phyloP scores from a whole-genome alignment of 2,113 vertebrate genomes.

The Camelus dromedarius region DNA sequence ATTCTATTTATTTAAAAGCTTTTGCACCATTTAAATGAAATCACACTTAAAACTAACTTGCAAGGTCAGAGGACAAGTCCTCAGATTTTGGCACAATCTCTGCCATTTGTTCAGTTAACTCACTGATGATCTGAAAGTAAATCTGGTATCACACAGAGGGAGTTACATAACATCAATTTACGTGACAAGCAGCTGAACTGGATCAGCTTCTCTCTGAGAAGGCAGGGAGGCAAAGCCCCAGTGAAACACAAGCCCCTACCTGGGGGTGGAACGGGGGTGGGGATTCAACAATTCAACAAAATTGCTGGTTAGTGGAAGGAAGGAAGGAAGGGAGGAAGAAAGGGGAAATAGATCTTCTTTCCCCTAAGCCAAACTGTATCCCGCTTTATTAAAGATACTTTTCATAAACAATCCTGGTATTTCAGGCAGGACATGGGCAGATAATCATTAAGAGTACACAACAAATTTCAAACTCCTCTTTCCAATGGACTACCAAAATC shows the following conservation, averaged over 20 bases:
- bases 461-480: conserved; percentile 89
- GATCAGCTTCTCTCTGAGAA: neutral
- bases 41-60: conserved; percentile 52
- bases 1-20: conserved; percentile 51
- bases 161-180: neutral
- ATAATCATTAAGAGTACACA: conserved; percentile 90
- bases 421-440: conserved; percentile 92
- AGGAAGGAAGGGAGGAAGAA: neutral
- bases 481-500: conserved; percentile 84
- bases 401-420: conserved; percentile 91
- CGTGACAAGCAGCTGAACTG: neutral
- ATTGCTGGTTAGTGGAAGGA: neutral
- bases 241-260: neutral
- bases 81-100: conserved; percentile 60
- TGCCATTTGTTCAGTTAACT: conserved; percentile 43
- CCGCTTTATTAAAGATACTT: conserved; percentile 93
- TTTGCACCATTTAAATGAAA: conserved; percentile 38
- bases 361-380: conserved; percentile 90
- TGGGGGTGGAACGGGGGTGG: neutral
- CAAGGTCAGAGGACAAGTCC: conserved; percentile 46
- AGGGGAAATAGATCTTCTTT: too few relatives aligned
- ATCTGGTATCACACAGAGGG: neutral
- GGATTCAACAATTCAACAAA: neutral
- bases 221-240: neutral
- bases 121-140: conserved; percentile 22